phyloP scores from a whole-genome alignment of 2,888 invertebrate species.

The Philhelius pedissequus region DNA sequence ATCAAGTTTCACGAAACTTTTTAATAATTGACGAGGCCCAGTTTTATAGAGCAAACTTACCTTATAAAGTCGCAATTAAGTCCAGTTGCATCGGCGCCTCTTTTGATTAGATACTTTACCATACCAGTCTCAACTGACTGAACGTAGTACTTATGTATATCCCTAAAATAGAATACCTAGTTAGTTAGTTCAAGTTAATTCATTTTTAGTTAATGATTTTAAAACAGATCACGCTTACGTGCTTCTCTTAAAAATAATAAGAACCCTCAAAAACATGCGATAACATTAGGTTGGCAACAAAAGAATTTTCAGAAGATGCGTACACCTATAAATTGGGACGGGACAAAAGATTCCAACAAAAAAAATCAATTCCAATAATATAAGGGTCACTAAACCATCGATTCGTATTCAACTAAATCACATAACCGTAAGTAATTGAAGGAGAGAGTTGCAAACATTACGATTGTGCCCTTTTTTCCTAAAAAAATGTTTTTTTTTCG shows the following conservation, averaged over 20 bases:
- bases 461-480: slow-evolving; percentile 71
- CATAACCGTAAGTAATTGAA: slow-evolving; percentile 75
- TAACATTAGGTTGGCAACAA: slow-evolving; percentile 1
- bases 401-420: slow-evolving; percentile 68
- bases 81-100: too few relatives aligned
- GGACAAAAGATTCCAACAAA: slow-evolving; percentile 37
- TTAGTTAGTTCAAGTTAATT: neutral
- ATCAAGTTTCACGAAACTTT: too few relatives aligned
- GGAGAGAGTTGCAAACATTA: slow-evolving; percentile 75
- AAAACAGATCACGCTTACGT: neutral
- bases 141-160: too few relatives aligned
- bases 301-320: neutral
- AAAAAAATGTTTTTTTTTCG: slow-evolving; percentile 71
- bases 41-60: too few relatives aligned
- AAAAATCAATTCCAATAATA: slow-evolving; percentile 60
- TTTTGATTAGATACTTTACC: too few relatives aligned
- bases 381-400: slow-evolving; percentile 64
- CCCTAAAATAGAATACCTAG: neutral
- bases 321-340: neutral
- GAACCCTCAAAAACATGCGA: slow-evolving; percentile 13
- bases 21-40: too few relatives aligned
- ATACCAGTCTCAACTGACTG: too few relatives aligned
- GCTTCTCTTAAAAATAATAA: neutral
- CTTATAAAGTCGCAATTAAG: too few relatives aligned
- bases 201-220: neutral